phyloP scores from a whole-genome alignment of 2,797 vertebrate genomes.

The Propithecus perrieri region DNA sequence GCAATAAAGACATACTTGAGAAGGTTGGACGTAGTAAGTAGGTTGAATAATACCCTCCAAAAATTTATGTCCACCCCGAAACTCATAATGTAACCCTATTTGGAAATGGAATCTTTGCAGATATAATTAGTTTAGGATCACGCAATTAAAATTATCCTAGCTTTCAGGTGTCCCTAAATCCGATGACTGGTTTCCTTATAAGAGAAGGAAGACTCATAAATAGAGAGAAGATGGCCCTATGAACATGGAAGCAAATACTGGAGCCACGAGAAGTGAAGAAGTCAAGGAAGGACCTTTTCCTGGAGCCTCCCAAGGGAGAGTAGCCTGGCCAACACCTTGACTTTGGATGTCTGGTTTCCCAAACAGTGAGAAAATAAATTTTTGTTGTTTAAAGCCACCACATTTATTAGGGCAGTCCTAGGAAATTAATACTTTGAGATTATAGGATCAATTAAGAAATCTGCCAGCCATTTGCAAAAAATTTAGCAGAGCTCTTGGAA shows the following conservation, averaged over 20 bases:
- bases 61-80: too few species aligned
- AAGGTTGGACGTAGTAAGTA: rapidly evolving
- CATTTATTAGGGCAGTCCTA: too few species aligned
- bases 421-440: neutral
- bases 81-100: neutral
- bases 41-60: too few species aligned
- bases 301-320: rapidly evolving
- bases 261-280: neutral
- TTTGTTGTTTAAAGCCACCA: neutral
- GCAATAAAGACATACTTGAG: neutral
- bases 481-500: neutral
- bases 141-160: rapidly evolving
- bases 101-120: neutral
- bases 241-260: rapidly evolving
- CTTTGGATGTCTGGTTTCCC: too few species aligned
- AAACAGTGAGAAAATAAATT: neutral
- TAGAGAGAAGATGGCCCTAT: rapidly evolving
- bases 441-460: neutral
- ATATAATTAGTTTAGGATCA: neutral
- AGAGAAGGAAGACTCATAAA: neutral
- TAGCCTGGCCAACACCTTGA: rapidly evolving
- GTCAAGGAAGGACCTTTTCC: too few species aligned
- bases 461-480: neutral
- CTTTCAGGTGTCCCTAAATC: too few species aligned
- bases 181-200: neutral